phyloP scores from a whole-genome alignment of 2,113 vertebrate species.

The Geococcyx californianus region DNA sequence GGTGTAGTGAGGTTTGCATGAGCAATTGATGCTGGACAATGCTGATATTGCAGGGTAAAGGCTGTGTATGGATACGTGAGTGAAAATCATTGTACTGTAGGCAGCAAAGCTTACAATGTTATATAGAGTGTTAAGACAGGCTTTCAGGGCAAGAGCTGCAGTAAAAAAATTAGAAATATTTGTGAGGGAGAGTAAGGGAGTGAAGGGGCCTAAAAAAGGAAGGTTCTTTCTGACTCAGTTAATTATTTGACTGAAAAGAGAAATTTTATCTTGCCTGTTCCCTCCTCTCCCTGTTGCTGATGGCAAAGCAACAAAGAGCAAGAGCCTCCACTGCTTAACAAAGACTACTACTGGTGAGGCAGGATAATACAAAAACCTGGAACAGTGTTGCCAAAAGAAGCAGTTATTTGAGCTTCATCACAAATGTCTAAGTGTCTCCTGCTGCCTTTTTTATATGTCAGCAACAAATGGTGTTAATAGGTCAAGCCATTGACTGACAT shows the following conservation, averaged over 20 bases:
- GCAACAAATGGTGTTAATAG: background rate
- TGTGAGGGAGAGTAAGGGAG: background rate
- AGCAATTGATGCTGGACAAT: background rate
- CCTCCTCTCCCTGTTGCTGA: background rate
- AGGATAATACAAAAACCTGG: background rate
- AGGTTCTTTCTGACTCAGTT: background rate
- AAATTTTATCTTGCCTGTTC: background rate
- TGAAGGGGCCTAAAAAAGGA: background rate
- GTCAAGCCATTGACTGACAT: background rate
- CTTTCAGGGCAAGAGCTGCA: background rate
- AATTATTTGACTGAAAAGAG: background rate
- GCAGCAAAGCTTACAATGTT: background rate
- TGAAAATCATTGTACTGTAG: fast-evolving
- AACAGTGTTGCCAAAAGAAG: background rate
- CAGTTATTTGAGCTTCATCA: background rate
- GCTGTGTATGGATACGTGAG: background rate
- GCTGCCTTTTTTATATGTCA: background rate
- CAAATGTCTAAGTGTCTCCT: background rate
- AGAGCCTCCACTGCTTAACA: background rate
- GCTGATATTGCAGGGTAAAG: fast-evolving
- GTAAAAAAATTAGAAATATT: background rate
- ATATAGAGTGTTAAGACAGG: background rate
- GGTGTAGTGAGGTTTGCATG: fast-evolving
- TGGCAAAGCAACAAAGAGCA: background rate
- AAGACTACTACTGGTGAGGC: background rate